phyloP scores from a whole-genome alignment of 2,113 vertebrate genomes.

The Motacilla tschutschensis region DNA sequence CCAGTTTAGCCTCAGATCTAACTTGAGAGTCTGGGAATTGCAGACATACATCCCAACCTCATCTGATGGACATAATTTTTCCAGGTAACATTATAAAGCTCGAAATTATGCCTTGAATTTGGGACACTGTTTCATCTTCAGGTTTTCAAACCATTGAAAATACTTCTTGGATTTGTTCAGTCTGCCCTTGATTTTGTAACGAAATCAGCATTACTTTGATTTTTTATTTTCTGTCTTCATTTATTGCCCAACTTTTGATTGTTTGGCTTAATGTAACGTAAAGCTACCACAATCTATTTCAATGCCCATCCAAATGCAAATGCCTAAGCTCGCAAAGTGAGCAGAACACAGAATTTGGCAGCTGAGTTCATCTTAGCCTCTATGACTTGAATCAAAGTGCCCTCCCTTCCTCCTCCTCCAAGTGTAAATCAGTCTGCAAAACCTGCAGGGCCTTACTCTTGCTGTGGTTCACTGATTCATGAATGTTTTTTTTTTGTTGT shows the following conservation, averaged over 20 bases:
- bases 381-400: not conserved
- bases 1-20: not conserved
- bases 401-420: not conserved
- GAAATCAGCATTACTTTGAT: not conserved
- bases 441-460: conserved; percentile 8
- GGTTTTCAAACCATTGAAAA: not conserved
- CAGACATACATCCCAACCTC: conserved; percentile 5
- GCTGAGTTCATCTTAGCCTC: not conserved
- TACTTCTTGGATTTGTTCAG: not conserved
- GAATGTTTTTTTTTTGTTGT: conserved; percentile 41
- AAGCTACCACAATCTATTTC: not conserved
- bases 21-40: not conserved
- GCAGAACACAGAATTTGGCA: not conserved
- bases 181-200: conserved; percentile 4
- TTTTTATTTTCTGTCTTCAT: not conserved
- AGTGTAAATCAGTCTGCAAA: conserved; percentile 11
- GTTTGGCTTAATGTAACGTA: not conserved
- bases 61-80: not conserved
- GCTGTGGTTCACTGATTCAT: conserved; percentile 62
- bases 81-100: not conserved
- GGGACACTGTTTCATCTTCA: not conserved
- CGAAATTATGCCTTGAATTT: not conserved
- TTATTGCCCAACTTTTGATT: not conserved
- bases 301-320: not conserved
- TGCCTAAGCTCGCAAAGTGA: not conserved